Percentiles rank a stretch among this genome's conserved stretches.
phyloP scores from a whole-genome alignment of 2,113 vertebrate genomes.

The Cyphomyrus plagiostoma region DNA sequence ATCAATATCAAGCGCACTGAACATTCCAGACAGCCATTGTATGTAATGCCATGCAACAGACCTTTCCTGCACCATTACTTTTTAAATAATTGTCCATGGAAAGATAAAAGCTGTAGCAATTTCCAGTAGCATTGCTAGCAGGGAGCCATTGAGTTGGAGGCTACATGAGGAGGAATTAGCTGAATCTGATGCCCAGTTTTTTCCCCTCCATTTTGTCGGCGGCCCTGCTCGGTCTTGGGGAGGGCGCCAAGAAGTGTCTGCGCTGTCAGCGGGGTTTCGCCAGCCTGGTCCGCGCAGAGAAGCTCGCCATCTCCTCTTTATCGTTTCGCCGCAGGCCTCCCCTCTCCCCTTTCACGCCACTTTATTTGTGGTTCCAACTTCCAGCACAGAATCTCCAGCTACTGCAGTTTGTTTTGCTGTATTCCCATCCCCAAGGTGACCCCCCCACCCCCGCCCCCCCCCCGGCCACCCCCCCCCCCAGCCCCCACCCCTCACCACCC shows the following conservation, averaged over 20 bases:
- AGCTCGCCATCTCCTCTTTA: slow-evolving; percentile 60
- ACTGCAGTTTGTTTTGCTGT: slow-evolving; percentile 49
- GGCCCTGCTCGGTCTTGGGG: neutral
- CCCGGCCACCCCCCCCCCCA: too few species aligned
- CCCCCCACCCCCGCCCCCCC: slow-evolving; percentile 13
- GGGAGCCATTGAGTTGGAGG: neutral
- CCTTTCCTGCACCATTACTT: neutral
- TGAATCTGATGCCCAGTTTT: neutral
- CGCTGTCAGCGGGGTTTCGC: slow-evolving; percentile 18
- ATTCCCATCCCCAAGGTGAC: slow-evolving; percentile 50
- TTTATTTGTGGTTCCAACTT: slow-evolving; percentile 44
- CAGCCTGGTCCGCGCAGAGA: slow-evolving; percentile 45
- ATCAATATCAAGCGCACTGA: neutral
- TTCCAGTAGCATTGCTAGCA: neutral
- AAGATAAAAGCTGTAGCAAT: neutral
- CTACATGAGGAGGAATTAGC: neutral
- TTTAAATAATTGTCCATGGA: neutral
- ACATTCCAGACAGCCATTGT: neutral
- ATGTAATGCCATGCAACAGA: neutral
- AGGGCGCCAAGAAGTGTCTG: neutral
- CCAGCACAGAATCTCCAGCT: slow-evolving; percentile 43
- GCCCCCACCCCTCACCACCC: too few species aligned
- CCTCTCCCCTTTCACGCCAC: slow-evolving; percentile 37
- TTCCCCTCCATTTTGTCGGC: neutral
- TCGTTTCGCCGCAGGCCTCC: slow-evolving; percentile 56